phyloP scores from a whole-genome alignment of 1,140 invertebrate genomes.

The Drosophila repletoides region DNA sequence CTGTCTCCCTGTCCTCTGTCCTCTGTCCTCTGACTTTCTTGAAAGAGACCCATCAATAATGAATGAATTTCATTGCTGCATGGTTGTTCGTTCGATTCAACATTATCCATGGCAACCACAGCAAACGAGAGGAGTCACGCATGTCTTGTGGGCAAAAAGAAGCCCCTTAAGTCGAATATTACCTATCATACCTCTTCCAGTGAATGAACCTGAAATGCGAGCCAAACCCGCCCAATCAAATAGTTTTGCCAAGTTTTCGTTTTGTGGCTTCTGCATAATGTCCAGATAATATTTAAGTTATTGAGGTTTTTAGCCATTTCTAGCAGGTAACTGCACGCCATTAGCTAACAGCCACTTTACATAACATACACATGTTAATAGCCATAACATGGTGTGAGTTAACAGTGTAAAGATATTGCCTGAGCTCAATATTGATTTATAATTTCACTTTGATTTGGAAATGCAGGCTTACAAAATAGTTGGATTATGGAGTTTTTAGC shows the following conservation, averaged over 20 bases:
- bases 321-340: too few species aligned
- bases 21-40: too few species aligned
- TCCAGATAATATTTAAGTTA: too few species aligned
- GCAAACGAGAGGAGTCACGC: constrained; percentile 20
- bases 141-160: constrained; percentile 17
- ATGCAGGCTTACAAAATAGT: too few species aligned
- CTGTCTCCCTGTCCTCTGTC: too few species aligned
- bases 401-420: too few species aligned
- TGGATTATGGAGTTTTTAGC: too few species aligned
- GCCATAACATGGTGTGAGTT: too few species aligned
- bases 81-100: neutral
- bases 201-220: constrained; percentile 52
- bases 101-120: constrained; percentile 36
- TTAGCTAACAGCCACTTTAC: too few species aligned
- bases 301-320: neutral
- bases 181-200: constrained; percentile 19
- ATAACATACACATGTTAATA: too few species aligned
- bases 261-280: constrained; percentile 24
- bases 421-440: too few species aligned
- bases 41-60: constrained; percentile 13
- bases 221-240: constrained; percentile 12
- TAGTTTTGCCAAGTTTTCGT: constrained; percentile 16
- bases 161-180: constrained; percentile 17
- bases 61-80: constrained; percentile 26
- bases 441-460: too few species aligned